These are phyloP conservation scores for Mirza zaza DNA, from an alignment of 2,113 vertebrate genomes.

Conservation along the genomic window DNA sequence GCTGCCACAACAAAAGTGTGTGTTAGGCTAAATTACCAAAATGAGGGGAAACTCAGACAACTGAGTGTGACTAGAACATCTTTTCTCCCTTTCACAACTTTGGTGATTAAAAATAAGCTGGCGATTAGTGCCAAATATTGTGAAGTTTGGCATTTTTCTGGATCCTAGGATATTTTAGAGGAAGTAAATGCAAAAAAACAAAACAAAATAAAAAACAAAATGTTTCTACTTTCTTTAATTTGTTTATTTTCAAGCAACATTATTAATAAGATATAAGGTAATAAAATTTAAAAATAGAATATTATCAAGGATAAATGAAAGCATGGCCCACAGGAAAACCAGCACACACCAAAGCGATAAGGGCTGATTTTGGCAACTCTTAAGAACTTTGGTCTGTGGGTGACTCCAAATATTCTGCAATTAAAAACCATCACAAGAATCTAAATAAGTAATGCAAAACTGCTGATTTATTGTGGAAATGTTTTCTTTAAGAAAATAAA, in stretches of 20 bases:
- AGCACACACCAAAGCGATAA: background rate
- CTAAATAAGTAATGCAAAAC: background rate
- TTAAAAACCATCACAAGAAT: background rate
- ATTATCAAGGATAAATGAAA: background rate
- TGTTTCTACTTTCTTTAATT: background rate
- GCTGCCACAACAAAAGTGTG: background rate
- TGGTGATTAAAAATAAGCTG: background rate
- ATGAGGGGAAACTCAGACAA: background rate
- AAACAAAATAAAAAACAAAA: no score
- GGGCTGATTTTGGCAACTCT: background rate
- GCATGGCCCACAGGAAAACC: background rate
- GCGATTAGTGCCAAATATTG: background rate
- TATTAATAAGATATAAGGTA: background rate
- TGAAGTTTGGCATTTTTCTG: background rate
- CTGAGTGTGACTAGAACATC: background rate
- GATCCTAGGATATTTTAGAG: background rate
- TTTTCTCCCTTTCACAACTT: background rate
- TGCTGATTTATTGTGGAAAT: rapidly evolving
- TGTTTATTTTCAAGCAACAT: background rate
- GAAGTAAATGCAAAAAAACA: background rate
- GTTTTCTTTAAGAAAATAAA: background rate
- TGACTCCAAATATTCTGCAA: background rate
- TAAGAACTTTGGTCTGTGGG: background rate
- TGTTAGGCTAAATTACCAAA: conserved; percentile 9
- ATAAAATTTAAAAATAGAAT: background rate